Evolutionary conservation across 1,140 invertebrate species (phyloP), one percentile per base, ranked within the genome.

Genomic region (Argopecten irradians): DNA sequence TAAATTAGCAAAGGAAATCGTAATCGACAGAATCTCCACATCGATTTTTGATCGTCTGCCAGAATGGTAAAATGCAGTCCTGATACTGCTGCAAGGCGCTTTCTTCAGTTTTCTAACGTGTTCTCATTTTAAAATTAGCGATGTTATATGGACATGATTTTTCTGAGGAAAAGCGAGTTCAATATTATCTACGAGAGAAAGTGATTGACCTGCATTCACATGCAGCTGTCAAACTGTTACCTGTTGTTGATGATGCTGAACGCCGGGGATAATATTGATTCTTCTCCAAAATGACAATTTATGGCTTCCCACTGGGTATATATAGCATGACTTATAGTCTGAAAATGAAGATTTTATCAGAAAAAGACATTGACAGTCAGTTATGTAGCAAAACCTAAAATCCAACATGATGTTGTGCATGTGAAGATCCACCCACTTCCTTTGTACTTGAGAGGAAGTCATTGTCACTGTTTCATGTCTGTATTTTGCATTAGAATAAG

Each of bases 31-130:
- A 71, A 71, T 46, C 55, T 71, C 34, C 33, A 83, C 34, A 41
- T 84, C 36, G 34, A 35, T 34, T 71, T 83, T 87, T 83, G 86
- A 43, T 87, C 86, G 86, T 87, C 86, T 87, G 86, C 86, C 55
- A 71, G 55, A 71, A 71, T 71, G 55, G 55, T 71, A 71, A 71
- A 71, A 71, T 71, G 3, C 55, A 28, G 22, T 71, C 55, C n/a
- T 71, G 55, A 71, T 71, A 71, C 19, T 71, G n/a, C 55, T 71
- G 55, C 22, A 71, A 71, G 55, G 28, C n/a, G 55, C 28, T 3
- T 71, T 71, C 55, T 28, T n/a, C n/a, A 28, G 22, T 28, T 71
- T 71, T 71, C 55, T n/a, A n/a, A 1, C 55, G 28, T n/a, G 28
- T 71, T 71, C 55, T 3, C n/a, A 28, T 71, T 28, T 7, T 28